Evolutionary conservation across 1,140 invertebrate genomes (phyloP).

Genomic region (Drosophila ambigua): DNA sequence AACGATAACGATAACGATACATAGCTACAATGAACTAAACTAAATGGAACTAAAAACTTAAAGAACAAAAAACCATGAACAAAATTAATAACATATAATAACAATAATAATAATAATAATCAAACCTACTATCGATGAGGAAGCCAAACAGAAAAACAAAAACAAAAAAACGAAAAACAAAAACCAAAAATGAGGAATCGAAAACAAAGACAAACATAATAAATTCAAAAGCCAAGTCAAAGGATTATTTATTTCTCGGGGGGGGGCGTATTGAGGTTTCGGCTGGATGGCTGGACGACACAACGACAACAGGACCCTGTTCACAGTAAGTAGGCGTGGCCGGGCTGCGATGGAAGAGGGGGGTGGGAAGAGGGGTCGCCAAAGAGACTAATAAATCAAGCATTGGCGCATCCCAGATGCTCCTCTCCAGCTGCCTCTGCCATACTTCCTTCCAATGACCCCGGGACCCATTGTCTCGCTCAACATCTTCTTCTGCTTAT

Average conservation of each 20-base stretch:
- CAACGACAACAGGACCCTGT: slow-evolving; percentile 3
- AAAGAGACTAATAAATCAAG: slow-evolving; percentile 64
- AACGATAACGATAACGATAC: slow-evolving; percentile 60
- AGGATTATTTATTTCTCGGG: slow-evolving; percentile 62
- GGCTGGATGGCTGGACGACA: background rate
- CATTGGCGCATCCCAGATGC: slow-evolving; percentile 74
- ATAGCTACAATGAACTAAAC: slow-evolving; percentile 44
- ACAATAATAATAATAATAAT: slow-evolving; percentile 50
- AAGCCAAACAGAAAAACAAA: slow-evolving; percentile 37
- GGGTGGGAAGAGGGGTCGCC: background rate
- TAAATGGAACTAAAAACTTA: slow-evolving; percentile 49
- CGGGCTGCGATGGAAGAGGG: background rate
- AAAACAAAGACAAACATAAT: slow-evolving; percentile 66
- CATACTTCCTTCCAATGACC: too few species aligned
- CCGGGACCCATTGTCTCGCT: too few species aligned
- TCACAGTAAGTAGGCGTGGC: slow-evolving; percentile 58
- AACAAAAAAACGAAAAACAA: slow-evolving; percentile 2
- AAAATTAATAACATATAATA: slow-evolving; percentile 59
- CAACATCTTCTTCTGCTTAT: too few species aligned
- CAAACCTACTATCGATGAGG: slow-evolving; percentile 51
- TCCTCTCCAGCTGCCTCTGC: slow-evolving; percentile 4
- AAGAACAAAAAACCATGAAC: slow-evolving; percentile 35
- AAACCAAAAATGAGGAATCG: slow-evolving; percentile 16
- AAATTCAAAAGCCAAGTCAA: slow-evolving; percentile 77
- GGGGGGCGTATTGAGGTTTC: background rate